Evolutionary conservation across 2,888 invertebrate genomes (phyloP).

Genomic region (Steromphala cineraria): DNA sequence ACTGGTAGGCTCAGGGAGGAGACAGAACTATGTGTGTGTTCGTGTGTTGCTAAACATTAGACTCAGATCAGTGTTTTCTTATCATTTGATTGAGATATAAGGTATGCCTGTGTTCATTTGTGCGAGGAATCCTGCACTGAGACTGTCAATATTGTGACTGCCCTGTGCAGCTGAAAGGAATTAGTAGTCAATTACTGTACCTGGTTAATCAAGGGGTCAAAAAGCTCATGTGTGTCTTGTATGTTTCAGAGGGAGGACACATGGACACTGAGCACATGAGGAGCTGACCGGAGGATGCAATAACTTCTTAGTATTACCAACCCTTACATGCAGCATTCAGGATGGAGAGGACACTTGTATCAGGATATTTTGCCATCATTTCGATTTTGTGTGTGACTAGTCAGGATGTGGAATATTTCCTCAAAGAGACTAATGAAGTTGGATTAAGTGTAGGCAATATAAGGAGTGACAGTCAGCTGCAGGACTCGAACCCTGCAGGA

Average conservation of each 20-base stretch:
- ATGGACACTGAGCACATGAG: no score
- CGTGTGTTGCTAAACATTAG: conserved; percentile 14
- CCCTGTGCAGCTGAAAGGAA: background rate
- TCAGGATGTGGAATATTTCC: background rate
- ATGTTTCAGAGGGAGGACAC: background rate
- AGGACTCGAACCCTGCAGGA: background rate
- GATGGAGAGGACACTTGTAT: background rate
- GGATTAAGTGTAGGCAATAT: background rate
- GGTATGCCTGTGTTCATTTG: conserved; percentile 18
- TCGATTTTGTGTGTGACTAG: background rate
- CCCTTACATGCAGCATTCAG: background rate
- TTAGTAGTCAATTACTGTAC: background rate
- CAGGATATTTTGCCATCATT: background rate
- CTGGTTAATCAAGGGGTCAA: background rate
- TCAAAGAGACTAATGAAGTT: background rate
- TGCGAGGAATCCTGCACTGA: background rate
- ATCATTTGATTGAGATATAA: conserved; percentile 3
- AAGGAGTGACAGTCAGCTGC: background rate
- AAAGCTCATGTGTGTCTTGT: background rate
- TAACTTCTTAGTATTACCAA: no score
- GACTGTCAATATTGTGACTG: conserved; percentile 13
- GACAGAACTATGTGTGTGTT: conserved; percentile 15
- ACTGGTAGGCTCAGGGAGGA: background rate
- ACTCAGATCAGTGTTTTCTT: background rate
- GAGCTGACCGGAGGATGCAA: no score